Percentiles rank a stretch among this genome's conserved stretches.
phyloP scores from a whole-genome alignment of 2,888 invertebrate genomes.

The Cetonia aurata region DNA sequence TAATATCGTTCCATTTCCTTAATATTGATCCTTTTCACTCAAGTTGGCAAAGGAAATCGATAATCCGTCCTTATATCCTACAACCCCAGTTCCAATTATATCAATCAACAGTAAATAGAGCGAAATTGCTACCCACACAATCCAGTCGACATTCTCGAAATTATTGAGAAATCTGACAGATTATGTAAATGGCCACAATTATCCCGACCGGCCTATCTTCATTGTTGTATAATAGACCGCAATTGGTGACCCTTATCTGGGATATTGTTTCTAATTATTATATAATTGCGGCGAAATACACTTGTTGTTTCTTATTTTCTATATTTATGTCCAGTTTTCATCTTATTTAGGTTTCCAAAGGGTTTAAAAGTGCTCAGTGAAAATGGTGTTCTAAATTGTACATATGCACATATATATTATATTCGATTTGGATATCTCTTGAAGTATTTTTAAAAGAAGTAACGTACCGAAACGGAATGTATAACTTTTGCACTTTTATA shows the following conservation, averaged over 20 bases:
- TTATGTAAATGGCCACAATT: slow-evolving; percentile 33
- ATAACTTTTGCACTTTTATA: too few species aligned
- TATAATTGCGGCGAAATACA: too few species aligned
- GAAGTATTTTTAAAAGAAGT: too few species aligned
- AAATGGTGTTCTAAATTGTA: background rate
- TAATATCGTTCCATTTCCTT: too few species aligned
- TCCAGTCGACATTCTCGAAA: slow-evolving; percentile 2
- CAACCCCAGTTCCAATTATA: background rate
- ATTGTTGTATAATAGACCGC: slow-evolving; percentile 25
- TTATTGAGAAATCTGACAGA: slow-evolving; percentile 23
- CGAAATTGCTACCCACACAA: background rate
- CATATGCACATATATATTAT: too few species aligned
- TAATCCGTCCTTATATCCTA: too few species aligned
- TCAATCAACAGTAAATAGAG: background rate
- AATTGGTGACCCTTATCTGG: slow-evolving; percentile 17
- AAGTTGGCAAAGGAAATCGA: too few species aligned
- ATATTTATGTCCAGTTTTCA: background rate
- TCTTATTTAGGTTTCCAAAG: background rate
- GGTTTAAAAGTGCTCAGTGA: background rate
- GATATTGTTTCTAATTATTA: slow-evolving; percentile 26
- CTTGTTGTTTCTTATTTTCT: background rate
- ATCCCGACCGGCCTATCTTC: background rate
- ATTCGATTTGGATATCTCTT: too few species aligned
- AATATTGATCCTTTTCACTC: too few species aligned
- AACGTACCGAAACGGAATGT: too few species aligned